Evolutionary conservation across 1,140 invertebrate species (phyloP).

Genomic region (Metopolophium dirhodum): DNA sequence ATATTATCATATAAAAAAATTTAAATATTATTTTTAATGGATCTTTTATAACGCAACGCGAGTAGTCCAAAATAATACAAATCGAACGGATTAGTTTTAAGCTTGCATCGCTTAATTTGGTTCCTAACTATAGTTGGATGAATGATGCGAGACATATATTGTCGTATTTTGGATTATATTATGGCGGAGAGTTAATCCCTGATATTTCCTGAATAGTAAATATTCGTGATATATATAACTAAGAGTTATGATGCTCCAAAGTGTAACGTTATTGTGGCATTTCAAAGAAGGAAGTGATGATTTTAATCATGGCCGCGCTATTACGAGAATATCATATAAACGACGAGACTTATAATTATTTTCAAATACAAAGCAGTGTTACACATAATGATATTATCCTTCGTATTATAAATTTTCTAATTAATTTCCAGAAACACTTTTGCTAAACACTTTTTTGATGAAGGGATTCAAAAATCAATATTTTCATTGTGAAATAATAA

Average conservation of each 20-base stretch:
- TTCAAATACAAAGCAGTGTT: not conserved
- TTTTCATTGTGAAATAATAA: not conserved
- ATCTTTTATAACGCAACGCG: not conserved
- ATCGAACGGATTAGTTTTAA: conserved; percentile 36
- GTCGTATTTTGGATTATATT: conserved; percentile 3
- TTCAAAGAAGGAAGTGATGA: not conserved
- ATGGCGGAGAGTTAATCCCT: not conserved
- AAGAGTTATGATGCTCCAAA: not conserved
- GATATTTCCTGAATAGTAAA: conserved; percentile 32
- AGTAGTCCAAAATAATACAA: conserved; percentile 25
- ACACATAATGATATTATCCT: not conserved
- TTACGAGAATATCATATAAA: not conserved
- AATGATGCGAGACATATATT: not conserved
- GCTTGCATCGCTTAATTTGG: conserved; percentile 10
- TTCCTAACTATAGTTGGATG: not conserved
- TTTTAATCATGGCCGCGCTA: not conserved
- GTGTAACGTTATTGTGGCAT: not conserved
- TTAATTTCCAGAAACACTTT: not conserved
- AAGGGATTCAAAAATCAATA: not conserved
- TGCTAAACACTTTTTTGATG: not conserved
- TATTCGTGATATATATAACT: not conserved
- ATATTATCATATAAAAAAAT: not conserved
- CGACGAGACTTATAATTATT: not conserved
- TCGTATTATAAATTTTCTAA: not conserved
- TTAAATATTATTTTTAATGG: no score